phyloP scores from a whole-genome alignment of 2,113 vertebrate species.

The Corydoras maculifer region DNA sequence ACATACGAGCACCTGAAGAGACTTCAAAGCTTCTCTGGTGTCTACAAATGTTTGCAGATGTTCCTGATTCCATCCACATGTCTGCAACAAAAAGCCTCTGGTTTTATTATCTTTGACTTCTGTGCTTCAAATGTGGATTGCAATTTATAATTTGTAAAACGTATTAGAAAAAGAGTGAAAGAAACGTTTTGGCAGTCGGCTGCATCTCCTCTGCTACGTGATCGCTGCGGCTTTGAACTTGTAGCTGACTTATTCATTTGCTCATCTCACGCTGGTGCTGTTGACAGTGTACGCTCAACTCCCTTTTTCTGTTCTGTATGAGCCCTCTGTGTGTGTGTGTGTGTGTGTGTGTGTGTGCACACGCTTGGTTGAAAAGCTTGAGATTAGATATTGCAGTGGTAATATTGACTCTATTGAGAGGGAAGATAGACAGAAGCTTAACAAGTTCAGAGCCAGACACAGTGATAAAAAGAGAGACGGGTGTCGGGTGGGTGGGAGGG shows the following conservation, averaged over 20 bases:
- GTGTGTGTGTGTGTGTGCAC: not conserved
- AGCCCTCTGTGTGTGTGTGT: not conserved
- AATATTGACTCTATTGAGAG: constrained; percentile 16
- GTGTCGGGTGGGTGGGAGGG: too few relatives aligned
- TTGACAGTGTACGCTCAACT: constrained; percentile 4
- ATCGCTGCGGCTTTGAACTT: constrained; percentile 8
- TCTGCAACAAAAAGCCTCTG: too few relatives aligned
- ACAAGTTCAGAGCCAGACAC: constrained; percentile 15
- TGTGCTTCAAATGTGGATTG: too few relatives aligned
- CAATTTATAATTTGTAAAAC: too few relatives aligned
- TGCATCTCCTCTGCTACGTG: not conserved
- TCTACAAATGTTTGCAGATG: too few relatives aligned
- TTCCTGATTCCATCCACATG: too few relatives aligned
- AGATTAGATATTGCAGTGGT: constrained; percentile 30
- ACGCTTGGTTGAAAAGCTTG: not conserved
- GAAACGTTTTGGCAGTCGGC: too few relatives aligned
- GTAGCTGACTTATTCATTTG: constrained; percentile 15
- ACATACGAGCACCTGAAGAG: too few relatives aligned
- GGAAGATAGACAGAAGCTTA: not conserved
- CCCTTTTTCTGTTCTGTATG: not conserved
- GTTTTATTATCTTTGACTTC: too few relatives aligned
- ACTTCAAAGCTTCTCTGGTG: too few relatives aligned
- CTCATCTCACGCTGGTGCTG: not conserved
- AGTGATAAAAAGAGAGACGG: not conserved
- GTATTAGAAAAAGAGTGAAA: too few relatives aligned